phyloP scores from a whole-genome alignment of 2,113 vertebrate genomes.

The Tretioscincus oriximinensis region DNA sequence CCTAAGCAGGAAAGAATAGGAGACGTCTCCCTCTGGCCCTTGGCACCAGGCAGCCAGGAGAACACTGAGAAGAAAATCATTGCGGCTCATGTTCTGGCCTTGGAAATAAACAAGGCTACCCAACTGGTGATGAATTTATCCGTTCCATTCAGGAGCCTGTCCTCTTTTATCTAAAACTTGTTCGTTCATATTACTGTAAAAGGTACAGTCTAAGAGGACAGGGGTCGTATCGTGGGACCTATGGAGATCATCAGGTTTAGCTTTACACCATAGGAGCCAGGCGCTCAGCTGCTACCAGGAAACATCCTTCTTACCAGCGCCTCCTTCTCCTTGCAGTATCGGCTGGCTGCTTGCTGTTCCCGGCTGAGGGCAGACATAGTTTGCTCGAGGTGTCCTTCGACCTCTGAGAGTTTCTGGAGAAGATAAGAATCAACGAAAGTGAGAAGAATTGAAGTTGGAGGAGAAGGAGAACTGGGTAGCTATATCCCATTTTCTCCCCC shows the following conservation, averaged over 20 bases:
- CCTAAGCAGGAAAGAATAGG: background rate
- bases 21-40: background rate
- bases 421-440: background rate
- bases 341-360: slow-evolving; percentile 62
- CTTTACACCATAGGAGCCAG: background rate
- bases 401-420: slow-evolving; percentile 57
- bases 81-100: too few relatives aligned
- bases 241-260: too few relatives aligned
- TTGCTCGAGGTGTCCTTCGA: slow-evolving; percentile 70
- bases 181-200: too few relatives aligned
- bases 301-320: slow-evolving; percentile 60
- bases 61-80: background rate
- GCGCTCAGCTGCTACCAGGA: background rate
- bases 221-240: too few relatives aligned
- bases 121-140: too few relatives aligned
- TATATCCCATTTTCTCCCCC: too few relatives aligned
- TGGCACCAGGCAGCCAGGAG: background rate
- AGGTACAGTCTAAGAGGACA: too few relatives aligned
- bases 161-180: too few relatives aligned
- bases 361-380: slow-evolving; percentile 63
- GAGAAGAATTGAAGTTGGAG: too few relatives aligned
- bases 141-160: too few relatives aligned
- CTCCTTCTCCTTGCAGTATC: slow-evolving; percentile 59
- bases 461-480: too few relatives aligned
- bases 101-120: too few relatives aligned